Conservation (phyloP, 1,140 invertebrate genomes). For the Lordiphosa clarofinis region DNA sequence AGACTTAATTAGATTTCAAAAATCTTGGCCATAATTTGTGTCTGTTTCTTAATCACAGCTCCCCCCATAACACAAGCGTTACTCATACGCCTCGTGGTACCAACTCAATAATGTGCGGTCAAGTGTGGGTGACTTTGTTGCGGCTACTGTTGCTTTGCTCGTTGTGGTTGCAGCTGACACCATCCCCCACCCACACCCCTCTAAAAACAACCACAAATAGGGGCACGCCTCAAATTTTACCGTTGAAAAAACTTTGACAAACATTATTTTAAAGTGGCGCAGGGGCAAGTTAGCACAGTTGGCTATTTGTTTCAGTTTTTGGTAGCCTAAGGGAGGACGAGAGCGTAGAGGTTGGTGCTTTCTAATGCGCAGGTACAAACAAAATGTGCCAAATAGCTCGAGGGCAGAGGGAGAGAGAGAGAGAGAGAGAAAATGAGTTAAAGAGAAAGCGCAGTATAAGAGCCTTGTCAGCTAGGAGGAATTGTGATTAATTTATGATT, state of each 20-base stretch:
- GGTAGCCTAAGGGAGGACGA: neutral
- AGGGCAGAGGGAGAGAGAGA: neutral
- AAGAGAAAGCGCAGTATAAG: constrained; percentile 1
- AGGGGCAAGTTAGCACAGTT: neutral
- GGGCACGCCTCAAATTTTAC: constrained; percentile 44
- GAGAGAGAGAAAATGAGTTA: neutral
- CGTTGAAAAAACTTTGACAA: constrained; percentile 37
- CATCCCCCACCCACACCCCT: constrained; percentile 1
- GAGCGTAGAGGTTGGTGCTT: constrained; percentile 2
- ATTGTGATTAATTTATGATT: neutral
- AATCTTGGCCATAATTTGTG: constrained; percentile 38
- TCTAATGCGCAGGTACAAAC: constrained; percentile 69
- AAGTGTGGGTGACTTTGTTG: constrained; percentile 46
- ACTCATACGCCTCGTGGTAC: constrained; percentile 51
- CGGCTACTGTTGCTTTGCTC: constrained; percentile 48
- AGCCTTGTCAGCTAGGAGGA: constrained; percentile 9
- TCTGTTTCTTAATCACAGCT: neutral
- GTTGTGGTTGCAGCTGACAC: constrained; percentile 40
- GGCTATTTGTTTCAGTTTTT: constrained; percentile 26
- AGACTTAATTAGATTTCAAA: constrained; percentile 44
- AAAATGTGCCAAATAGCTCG: constrained; percentile 38
- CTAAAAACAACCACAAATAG: constrained; percentile 11
- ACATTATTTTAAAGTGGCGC: constrained; percentile 32
- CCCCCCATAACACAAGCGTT: constrained; percentile 3
- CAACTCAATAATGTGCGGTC: constrained; percentile 30